A percentile compares a stretch with the other conserved stretches of the same genome.
Evolutionary conservation across 2,888 invertebrate species (phyloP).

Genomic region (Callyntrura guangdongensis): DNA sequence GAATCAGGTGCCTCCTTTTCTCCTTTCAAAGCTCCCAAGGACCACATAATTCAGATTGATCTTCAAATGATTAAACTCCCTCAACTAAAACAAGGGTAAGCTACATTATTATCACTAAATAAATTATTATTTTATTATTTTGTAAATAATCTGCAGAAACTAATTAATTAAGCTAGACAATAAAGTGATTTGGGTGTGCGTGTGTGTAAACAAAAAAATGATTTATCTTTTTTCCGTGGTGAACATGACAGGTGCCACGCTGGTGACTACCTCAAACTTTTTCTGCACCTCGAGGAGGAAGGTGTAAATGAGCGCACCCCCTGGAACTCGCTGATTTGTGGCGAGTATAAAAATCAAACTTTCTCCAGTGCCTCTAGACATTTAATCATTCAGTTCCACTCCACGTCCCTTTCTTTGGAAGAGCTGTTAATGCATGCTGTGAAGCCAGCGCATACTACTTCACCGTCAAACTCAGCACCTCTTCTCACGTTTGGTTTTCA

Average conservation of each 20-base stretch:
- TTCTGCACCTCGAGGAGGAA: slow-evolving; percentile 91
- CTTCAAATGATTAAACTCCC: slow-evolving; percentile 93
- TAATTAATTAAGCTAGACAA: no score
- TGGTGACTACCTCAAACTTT: slow-evolving; percentile 92
- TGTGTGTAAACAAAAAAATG: not conserved
- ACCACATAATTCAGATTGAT: slow-evolving; percentile 93
- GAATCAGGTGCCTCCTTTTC: slow-evolving; percentile 93
- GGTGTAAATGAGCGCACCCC: slow-evolving; percentile 91
- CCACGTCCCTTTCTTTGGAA: slow-evolving; percentile 84
- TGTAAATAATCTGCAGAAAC: no score
- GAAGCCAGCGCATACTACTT: slow-evolving; percentile 44
- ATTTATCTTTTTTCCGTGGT: not conserved
- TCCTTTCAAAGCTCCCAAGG: slow-evolving; percentile 92
- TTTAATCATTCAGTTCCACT: slow-evolving; percentile 92
- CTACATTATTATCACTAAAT: not conserved
- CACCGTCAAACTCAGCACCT: slow-evolving; percentile 43
- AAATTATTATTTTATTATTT: not conserved
- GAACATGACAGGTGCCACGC: slow-evolving; percentile 89
- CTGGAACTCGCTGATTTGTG: slow-evolving; percentile 92
- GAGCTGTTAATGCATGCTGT: slow-evolving; percentile 62
- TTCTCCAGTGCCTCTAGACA: slow-evolving; percentile 92
- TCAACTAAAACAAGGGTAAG: slow-evolving; percentile 89
- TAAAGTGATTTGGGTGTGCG: no score
- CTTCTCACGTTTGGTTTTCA: slow-evolving; percentile 78
- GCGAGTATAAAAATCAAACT: slow-evolving; percentile 90